These are phyloP conservation scores for Crenichthys baileyi DNA, from an alignment of 2,797 vertebrate genomes.

Conservation along the genomic window DNA sequence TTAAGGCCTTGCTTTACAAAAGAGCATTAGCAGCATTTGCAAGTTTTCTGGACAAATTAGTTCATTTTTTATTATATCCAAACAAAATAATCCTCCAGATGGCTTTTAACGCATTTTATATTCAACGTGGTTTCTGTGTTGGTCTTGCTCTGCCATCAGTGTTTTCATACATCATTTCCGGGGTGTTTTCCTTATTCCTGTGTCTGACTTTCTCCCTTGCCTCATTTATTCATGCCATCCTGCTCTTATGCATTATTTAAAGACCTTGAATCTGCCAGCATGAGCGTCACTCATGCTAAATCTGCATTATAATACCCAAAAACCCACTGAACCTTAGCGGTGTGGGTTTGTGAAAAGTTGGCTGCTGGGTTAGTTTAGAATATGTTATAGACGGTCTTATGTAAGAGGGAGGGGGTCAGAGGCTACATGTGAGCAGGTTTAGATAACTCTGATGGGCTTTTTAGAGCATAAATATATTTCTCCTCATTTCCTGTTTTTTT, in stretches of 20 bases:
- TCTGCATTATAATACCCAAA: slow-evolving; percentile 24
- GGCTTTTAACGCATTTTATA: background rate
- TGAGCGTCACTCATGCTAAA: slow-evolving; percentile 34
- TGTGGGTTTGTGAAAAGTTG: slow-evolving; percentile 55
- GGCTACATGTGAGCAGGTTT: slow-evolving; percentile 9
- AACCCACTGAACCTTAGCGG: slow-evolving; percentile 57
- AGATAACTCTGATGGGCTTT: background rate
- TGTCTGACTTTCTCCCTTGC: background rate
- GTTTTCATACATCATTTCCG: background rate
- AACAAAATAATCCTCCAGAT: background rate
- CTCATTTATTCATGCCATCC: slow-evolving; percentile 19
- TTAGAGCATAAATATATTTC: background rate
- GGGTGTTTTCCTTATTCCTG: background rate
- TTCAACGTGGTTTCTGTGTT: background rate
- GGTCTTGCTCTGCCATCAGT: background rate
- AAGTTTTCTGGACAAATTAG: background rate
- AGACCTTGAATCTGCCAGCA: slow-evolving; percentile 44
- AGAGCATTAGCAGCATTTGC: background rate
- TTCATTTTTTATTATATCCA: background rate
- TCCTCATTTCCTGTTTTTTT: background rate
- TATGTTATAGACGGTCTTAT: slow-evolving; percentile 46
- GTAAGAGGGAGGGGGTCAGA: slow-evolving; percentile 21
- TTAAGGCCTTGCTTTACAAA: background rate
- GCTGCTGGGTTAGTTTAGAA: slow-evolving; percentile 62
- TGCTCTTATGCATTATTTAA: slow-evolving; percentile 64